Evolutionary conservation across 2,797 vertebrate species (phyloP), one percentile per base, ranked within the genome.

Genomic region (Gouania willdenowi): DNA sequence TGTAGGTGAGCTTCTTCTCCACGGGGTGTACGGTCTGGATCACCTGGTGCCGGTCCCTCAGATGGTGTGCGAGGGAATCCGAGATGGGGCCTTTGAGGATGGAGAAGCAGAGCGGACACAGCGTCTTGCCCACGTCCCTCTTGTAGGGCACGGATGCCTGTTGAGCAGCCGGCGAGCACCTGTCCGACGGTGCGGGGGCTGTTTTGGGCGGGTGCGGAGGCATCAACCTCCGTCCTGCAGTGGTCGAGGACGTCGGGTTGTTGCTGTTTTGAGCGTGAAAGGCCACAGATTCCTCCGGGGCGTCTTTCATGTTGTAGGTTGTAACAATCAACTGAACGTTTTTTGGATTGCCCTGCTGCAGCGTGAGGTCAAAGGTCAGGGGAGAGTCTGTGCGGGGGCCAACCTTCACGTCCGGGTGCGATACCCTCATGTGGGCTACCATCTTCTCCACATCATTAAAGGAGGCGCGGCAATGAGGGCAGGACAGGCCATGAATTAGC

Each of bases 371-470:
- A 69, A 99, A 99, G 11, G 95, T 99, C 46, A 99, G 69, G 1
- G 96, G 97, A 21, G 96, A 98, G 75, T 98, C 95, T 0, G 93
- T 94, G 52, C 94, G 94, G 4, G 93, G 93, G 11, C 92, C 95
- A 36, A 95, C 90, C 32, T 88, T 89, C 81, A 98, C 94, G 2
- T 95, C 91, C 1, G 94, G 88, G 21, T 99, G 96, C 29, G 93
- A 91, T 79, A 90, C 82, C 39, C 96, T 88, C 95, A 98, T 97
- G 63, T 98, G 96, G 5, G 93, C 90, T 0, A 97, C 95, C 95
- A 99, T 95, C 87, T 99, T 99, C 77, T 99, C 96, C 6, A 99
- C 96, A 1, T 99, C 96, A 1, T 98, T 99, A 82, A 98, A 99
- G 22, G 92, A 96, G 3, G 95, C 95, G 0, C 94, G 93, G 85